Conservation (phyloP, 1,140 invertebrate genomes). For the Berghia stephanieae region DNA sequence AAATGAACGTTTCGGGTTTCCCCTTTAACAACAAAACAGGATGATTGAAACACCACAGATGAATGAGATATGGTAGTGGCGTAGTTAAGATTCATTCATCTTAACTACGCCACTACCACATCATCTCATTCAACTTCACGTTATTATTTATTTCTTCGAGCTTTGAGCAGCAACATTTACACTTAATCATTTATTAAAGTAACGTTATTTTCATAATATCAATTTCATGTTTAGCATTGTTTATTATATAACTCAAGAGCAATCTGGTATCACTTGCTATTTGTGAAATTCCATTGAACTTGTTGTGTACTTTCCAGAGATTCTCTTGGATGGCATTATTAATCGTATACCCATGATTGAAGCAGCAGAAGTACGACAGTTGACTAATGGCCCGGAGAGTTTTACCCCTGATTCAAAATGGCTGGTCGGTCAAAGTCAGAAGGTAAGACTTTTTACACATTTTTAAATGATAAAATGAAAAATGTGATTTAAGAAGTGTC, state of each 20-base stretch:
- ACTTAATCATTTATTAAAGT: background rate
- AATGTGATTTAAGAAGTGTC: background rate
- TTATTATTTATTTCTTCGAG: too few relatives aligned
- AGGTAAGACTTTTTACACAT: conserved; percentile 71
- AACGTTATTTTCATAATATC: too few relatives aligned
- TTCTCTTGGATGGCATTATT: conserved; percentile 85
- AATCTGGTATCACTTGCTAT: background rate
- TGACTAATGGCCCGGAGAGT: conserved; percentile 89
- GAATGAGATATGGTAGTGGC: too few relatives aligned
- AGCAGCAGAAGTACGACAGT: conserved; percentile 75
- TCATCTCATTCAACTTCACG: too few relatives aligned
- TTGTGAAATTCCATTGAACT: background rate
- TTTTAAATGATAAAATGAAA: background rate
- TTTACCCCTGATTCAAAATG: conserved; percentile 83
- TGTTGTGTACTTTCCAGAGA: conserved; percentile 68
- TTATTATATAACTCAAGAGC: too few relatives aligned
- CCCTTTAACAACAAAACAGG: too few relatives aligned
- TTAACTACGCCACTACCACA: too few relatives aligned
- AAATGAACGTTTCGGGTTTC: too few relatives aligned
- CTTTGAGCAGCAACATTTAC: too few relatives aligned
- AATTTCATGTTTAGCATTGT: too few relatives aligned
- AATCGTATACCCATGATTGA: conserved; percentile 83
- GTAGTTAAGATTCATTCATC: too few relatives aligned
- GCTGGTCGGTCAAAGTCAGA: conserved; percentile 87
- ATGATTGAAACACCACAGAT: too few relatives aligned